Conservation (phyloP, 2,888 invertebrate genomes). For the Micoletzkya japonica region DNA sequence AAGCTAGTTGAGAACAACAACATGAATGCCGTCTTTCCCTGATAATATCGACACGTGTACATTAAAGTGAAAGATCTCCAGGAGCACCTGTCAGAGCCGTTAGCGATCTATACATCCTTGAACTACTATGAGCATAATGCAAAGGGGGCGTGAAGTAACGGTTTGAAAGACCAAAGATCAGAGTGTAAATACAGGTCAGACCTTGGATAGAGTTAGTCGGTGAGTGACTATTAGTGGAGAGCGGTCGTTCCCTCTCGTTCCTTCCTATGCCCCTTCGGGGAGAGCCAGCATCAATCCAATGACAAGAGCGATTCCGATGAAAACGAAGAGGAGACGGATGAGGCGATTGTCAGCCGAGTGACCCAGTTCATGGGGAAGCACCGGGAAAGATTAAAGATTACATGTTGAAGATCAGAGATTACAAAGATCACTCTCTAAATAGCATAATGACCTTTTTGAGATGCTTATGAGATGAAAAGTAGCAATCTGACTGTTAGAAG, state of each 20-base stretch:
- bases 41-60: no score
- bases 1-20: no score
- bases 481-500: no score
- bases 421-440: neutral
- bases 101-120: no score
- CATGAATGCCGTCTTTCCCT: no score
- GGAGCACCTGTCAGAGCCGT: no score
- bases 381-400: constrained; percentile 62
- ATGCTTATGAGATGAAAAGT: no score
- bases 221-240: neutral
- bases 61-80: no score
- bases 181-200: neutral
- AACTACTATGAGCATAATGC: no score
- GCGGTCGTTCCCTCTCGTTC: neutral
- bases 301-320: constrained; percentile 55
- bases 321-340: constrained; percentile 49
- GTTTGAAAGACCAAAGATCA: neutral
- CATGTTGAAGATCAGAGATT: neutral
- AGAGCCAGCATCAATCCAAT: constrained; percentile 53
- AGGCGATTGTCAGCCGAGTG: constrained; percentile 39
- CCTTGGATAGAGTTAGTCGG: neutral
- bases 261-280: constrained; percentile 40
- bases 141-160: no score
- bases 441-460: neutral
- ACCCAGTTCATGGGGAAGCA: constrained; percentile 75